Evolutionary conservation across 1,140 invertebrate genomes (phyloP).

Genomic region (Drosophila prosaltans): DNA sequence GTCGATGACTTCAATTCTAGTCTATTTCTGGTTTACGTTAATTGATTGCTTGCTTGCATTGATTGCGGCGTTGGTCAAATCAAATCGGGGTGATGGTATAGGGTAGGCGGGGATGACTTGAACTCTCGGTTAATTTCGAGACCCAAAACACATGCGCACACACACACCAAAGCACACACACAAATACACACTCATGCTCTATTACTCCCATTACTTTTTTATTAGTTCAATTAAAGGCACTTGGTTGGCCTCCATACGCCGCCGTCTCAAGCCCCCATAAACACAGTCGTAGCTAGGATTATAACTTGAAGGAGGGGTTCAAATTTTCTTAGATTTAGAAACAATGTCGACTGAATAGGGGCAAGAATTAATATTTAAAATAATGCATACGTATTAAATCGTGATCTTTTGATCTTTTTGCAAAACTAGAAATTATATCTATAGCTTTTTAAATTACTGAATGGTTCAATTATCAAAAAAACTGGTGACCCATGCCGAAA

Average conservation of each 20-base stretch:
- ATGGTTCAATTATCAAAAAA: no score
- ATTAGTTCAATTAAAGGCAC: slow-evolving; percentile 77
- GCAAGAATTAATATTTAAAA: no score
- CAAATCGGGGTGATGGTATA: slow-evolving; percentile 10
- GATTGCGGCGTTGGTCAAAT: slow-evolving; percentile 24
- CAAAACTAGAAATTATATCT: no score
- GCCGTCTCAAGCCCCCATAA: background rate
- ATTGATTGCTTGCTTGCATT: slow-evolving; percentile 22
- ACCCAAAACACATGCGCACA: slow-evolving; percentile 50
- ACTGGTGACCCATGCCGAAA: no score
- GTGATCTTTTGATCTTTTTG: no score
- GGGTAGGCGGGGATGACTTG: slow-evolving; percentile 1
- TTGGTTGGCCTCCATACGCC: slow-evolving; percentile 35
- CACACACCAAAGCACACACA: slow-evolving; percentile 27
- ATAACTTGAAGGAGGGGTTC: background rate
- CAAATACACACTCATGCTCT: slow-evolving; percentile 26
- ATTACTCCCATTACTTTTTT: slow-evolving; percentile 62
- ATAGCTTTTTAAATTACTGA: no score
- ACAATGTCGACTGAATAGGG: no score
- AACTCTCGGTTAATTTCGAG: slow-evolving; percentile 43
- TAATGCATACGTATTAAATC: no score
- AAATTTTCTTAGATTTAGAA: no score
- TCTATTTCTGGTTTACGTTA: slow-evolving; percentile 23
- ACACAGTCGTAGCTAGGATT: background rate
- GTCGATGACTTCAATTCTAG: slow-evolving; percentile 71